These are phyloP conservation scores for Pantherophis guttatus DNA, from an alignment of 2,113 vertebrate species.

Conservation along the genomic window DNA sequence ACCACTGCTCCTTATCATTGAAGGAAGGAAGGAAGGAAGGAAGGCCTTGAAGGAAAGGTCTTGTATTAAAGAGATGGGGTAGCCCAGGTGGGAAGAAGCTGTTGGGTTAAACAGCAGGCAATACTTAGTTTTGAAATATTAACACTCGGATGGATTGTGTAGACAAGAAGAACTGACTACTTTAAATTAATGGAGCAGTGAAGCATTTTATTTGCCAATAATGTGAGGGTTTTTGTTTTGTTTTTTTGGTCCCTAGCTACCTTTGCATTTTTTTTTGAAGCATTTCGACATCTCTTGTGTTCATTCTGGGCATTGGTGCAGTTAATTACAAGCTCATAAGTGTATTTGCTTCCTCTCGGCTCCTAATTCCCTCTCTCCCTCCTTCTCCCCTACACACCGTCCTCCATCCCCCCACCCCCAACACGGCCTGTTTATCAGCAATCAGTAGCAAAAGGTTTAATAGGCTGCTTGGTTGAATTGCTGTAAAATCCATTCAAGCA, in stretches of 20 bases:
- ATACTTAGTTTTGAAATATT: neutral
- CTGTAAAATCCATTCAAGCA: too few relatives aligned
- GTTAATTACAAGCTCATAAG: constrained; percentile 56
- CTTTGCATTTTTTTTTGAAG: constrained; percentile 9
- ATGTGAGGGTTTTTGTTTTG: neutral
- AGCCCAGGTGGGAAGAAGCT: neutral
- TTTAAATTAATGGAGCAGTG: neutral
- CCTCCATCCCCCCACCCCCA: too few relatives aligned
- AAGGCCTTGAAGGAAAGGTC: neutral
- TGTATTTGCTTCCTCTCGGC: neutral
- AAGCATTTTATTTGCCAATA: neutral
- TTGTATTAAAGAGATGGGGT: neutral
- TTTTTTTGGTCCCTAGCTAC: neutral
- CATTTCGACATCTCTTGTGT: constrained; percentile 27
- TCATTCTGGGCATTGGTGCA: constrained; percentile 60
- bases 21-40: too few relatives aligned
- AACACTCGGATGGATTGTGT: neutral
- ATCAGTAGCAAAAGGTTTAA: too few relatives aligned
- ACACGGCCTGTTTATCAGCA: constrained; percentile 50
- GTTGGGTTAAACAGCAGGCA: neutral
- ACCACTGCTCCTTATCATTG: neutral
- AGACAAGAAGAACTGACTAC: neutral
- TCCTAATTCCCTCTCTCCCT: neutral
- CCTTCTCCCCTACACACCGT: neutral
- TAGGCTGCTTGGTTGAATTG: too few relatives aligned